Evolutionary conservation across 1,140 invertebrate species (phyloP).

Genomic region (Rhyacophila brunnea): DNA sequence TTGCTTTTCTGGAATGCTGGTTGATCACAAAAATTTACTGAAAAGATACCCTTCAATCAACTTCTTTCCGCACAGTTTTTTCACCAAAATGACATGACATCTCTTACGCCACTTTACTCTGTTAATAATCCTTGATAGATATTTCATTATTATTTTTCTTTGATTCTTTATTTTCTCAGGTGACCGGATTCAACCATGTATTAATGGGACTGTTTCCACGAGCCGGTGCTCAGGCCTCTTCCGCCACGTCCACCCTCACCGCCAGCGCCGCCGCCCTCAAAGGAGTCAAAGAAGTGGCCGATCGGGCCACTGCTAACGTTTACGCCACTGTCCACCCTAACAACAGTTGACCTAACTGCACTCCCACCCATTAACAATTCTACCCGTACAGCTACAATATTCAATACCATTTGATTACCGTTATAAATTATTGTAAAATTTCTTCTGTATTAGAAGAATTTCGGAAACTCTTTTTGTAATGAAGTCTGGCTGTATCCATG

Average conservation of each 20-base stretch:
- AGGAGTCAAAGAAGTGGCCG: conserved; percentile 68
- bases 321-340: conserved; percentile 43
- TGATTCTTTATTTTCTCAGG: conserved; percentile 40
- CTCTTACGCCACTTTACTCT: no score
- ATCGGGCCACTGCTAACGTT: conserved; percentile 68
- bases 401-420: not conserved
- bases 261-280: conserved; percentile 57
- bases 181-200: conserved; percentile 80
- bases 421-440: not conserved
- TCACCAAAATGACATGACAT: no score
- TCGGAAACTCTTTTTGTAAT: no score
- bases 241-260: conserved; percentile 46
- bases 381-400: not conserved
- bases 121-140: no score
- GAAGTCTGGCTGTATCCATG: no score
- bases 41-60: no score
- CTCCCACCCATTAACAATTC: not conserved
- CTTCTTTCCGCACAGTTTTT: no score
- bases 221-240: conserved; percentile 26
- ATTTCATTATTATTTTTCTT: conserved; percentile 4
- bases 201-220: conserved; percentile 68
- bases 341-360: conserved; percentile 27
- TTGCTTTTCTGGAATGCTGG: no score
- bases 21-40: no score
- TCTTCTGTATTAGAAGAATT: no score